Evolutionary conservation across 2,113 vertebrate species (phyloP), one percentile per base, ranked within the genome.

Genomic region (Cariama cristata): DNA sequence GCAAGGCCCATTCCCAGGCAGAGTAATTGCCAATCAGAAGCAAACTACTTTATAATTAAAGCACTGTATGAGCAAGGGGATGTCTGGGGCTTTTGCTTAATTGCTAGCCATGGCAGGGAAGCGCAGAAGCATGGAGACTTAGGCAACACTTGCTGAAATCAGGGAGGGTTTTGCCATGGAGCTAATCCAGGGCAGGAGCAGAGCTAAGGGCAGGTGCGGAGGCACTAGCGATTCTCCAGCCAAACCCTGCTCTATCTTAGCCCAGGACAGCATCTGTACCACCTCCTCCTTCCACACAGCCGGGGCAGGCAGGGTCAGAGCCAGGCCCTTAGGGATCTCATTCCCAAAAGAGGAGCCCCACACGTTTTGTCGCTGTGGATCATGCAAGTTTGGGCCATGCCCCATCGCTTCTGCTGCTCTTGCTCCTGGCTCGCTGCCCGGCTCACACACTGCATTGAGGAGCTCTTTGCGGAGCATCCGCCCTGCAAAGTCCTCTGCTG

Each of bases 41-140:
- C 85, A 95, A 94, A 88, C 72, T 50, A 59, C 82, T 91, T 95
- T 84, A 86, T 94, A 95, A 98, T 96, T 95, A 95, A 93, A 94
- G 49, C 45, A 85, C 69, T 95, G 88, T 86, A 92, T 92, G 89
- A 94, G 80, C 91, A 92, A 79, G 35, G 60, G 72, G 81, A 92
- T 92, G 79, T 87, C 86, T 93, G 83, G 68, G 67, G 68, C 44
- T 91, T 86, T 77, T 49, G 56, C 74, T 90, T 96, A 90, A 95
- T 96, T 88, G 95, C 82, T 52, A 66, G 75, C 47, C 2, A 0
- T 58, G 53, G 38, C 77, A 79, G 35, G 49, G 76, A 93, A 88
- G 93, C 91, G 79, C 55, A 90, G 71, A 82, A 11, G 11, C 64
- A 62, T 3, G 16, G 79, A 73, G 35, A 88, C 33, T 79, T 49